Evolutionary conservation across 2,113 vertebrate species (phyloP), one percentile per base, ranked within the genome.

Genomic region (Chaenogobius annularis): DNA sequence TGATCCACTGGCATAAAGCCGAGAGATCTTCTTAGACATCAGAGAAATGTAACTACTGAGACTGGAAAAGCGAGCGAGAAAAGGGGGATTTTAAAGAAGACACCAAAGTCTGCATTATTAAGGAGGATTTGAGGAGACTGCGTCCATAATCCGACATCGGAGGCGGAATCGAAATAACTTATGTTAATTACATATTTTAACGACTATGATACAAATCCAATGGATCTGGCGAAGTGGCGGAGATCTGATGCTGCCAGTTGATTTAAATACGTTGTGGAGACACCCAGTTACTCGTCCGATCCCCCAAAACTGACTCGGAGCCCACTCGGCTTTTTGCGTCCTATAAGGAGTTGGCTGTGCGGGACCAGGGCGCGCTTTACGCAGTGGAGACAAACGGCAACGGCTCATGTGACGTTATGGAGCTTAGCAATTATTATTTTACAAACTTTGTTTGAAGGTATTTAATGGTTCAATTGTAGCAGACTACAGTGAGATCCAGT

Each of bases 141-240:
- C 80, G 76, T 75, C 78, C 44, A 67, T 84, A 86, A 88, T 88
- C 88, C 88, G 66, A 86, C 86, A 91, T 86, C 85, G 86, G 79
- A 87, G 69, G 87, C 74, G 77, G 75, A 84, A 89, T 79, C 82
- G 70, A 81, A 79, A 83, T 79, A 89, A 88, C 72, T 85, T 88
- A 63, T 85, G 86, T 68, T 87, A 84, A 89, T 88, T 83, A 46
- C 74, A 83, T 62, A 82, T 88, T 78, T 69, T 37, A 74, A 78
- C 54, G 75, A 83, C 71, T 64, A 23, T 74, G 84, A 78, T 81
- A 74, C 68, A 61, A 83, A 82, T 82, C 67, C 74, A 81, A 70
- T 67, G 69, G n/a, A 68, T 85, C 68, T 73, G 79, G 68, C 61
- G 46, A 70, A 68, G 11, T 55, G 67, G 35, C 73, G 46, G 69